Percentiles rank a stretch among this genome's conserved stretches.
phyloP scores from a whole-genome alignment of 2,113 vertebrate species.

The Mesocricetus auratus region DNA sequence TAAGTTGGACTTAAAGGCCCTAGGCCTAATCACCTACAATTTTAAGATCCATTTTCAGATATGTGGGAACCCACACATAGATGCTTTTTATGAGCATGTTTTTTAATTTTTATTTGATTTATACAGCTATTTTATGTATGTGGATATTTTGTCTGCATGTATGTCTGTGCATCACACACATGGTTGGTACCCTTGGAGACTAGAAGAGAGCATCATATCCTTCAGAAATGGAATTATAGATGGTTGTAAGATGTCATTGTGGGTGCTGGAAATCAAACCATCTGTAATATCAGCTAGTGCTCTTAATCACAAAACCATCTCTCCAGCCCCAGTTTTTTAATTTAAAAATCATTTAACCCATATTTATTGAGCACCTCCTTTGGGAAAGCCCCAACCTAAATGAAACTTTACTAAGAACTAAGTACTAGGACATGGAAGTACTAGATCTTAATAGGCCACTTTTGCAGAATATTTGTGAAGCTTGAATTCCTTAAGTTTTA shows the following conservation, averaged over 20 bases:
- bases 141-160: neutral
- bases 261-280: neutral
- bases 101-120: neutral
- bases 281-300: neutral
- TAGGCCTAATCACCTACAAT: neutral
- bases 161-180: neutral
- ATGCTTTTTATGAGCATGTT: neutral
- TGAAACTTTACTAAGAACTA: neutral
- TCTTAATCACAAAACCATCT: neutral
- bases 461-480: constrained; percentile 4
- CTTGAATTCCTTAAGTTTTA: constrained; percentile 49
- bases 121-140: neutral
- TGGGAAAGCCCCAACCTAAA: neutral
- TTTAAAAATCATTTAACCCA: constrained; percentile 33
- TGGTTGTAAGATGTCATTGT: neutral
- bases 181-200: neutral
- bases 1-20: constrained; percentile 13
- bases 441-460: neutral
- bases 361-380: constrained; percentile 21
- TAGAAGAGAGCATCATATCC: neutral
- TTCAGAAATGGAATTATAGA: neutral
- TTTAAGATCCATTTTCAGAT: constrained; percentile 28
- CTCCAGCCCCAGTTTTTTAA: neutral
- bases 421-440: neutral
- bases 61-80: neutral